Evolutionary conservation across 2,888 invertebrate genomes (phyloP), one percentile per base, ranked within the genome.

Genomic region (Cerceris rybyensis): DNA sequence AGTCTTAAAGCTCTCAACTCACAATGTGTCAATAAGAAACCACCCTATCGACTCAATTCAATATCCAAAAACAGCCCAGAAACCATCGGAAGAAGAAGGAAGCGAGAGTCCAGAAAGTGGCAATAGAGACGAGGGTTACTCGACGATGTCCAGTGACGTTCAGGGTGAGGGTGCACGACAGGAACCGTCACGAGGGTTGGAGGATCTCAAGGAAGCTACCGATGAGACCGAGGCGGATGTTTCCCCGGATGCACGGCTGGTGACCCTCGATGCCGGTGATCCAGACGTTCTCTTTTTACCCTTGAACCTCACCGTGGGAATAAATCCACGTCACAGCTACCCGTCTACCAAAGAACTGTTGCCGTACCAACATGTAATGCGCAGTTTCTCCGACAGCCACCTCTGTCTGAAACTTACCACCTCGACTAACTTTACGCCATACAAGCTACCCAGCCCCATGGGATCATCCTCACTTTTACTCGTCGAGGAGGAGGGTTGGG

Each of bases 101-200:
- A 95, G 95, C 82, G 96, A 96, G 90, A 96, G 96, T 77, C 96
- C 96, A 0, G 96, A 96, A 88, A 96, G 96, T 86, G 96, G 96
- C 55, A 96, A 96, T 83, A 94, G 96, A 84, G 96, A 96, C 93
- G 96, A 96, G 91, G 96, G 96, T 16, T 96, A 96, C 92, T 96
- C 96, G 75, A 96, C 96, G 6, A 96, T 96, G 96, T 96, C 96
- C 11, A 96, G 96, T 80, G 96, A 96, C 90, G 96, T 96, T 0
- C 96, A 96, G 91, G 95, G 95, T 0, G 96, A 96, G 87, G 95
- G 95, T 0, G 95, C 95, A 0, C 88, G 93, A 52, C 92, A 92
- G 67, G 95, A 94, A 75, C 94, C 94, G 87, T 93, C 94, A 80
- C 91, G 95, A 74, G 95, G 94, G 8, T 91, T 96, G 8, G 96